Evolutionary conservation across 2,113 vertebrate species (phyloP).

Genomic region (Poeciliopsis occidentalis): DNA sequence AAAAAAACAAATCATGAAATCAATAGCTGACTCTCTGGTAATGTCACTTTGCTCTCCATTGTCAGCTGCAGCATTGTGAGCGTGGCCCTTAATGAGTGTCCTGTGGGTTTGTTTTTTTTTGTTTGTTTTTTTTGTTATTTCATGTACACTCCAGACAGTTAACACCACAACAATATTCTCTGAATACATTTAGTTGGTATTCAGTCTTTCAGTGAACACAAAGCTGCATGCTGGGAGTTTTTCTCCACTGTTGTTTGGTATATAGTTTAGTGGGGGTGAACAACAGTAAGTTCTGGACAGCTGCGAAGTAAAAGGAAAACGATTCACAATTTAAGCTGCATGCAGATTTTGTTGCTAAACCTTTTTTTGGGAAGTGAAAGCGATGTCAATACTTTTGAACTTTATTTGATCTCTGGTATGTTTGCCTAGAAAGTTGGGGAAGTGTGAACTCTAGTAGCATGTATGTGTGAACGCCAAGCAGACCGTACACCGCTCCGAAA

Average conservation of each 20-base stretch:
- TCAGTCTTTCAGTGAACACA: constrained; percentile 11
- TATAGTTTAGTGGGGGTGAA: constrained; percentile 13
- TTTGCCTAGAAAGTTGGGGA: too few relatives aligned
- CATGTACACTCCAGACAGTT: constrained; percentile 11
- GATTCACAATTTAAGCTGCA: not conserved
- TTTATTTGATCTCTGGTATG: too few relatives aligned
- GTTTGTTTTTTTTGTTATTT: not conserved
- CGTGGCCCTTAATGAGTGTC: constrained; percentile 20
- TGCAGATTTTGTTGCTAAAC: not conserved
- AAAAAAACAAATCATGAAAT: constrained; percentile 37
- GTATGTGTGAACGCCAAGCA: too few relatives aligned
- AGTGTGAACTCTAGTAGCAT: too few relatives aligned
- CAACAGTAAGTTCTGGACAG: not conserved
- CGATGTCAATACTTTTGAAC: not conserved
- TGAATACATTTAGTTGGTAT: constrained; percentile 28
- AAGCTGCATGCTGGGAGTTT: not conserved
- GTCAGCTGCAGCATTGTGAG: constrained; percentile 26
- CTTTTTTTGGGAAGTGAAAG: not conserved
- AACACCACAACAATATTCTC: constrained; percentile 9
- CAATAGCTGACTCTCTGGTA: constrained; percentile 23
- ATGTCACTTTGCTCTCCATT: constrained; percentile 31
- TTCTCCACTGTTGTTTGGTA: constrained; percentile 1
- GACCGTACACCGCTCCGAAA: too few relatives aligned
- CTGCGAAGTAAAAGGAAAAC: not conserved
- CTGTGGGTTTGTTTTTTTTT: constrained; percentile 4